Base-by-base conservation (phyloP, 2,797 vertebrate species). In the Pogonophryne albipinna region DNA sequence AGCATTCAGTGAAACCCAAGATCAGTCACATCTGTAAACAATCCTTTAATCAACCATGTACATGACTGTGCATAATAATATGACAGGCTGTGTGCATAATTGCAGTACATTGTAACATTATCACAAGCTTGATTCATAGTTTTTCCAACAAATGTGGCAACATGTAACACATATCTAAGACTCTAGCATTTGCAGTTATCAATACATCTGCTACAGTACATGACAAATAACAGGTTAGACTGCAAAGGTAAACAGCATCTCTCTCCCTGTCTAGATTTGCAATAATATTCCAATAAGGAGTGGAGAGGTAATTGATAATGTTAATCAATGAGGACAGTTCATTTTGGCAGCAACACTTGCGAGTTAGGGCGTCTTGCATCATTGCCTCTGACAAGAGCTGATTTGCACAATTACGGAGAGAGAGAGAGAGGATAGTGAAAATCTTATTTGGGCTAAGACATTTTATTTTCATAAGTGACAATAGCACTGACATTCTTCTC, bases 281-380 rank as follows among this genome's bases (percentile, higher is more conserved):
- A 88, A 78, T 82, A 84, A 80, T 73, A 71, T 83, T 84, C 82
- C 65, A 78, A 70, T 85, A 85, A 86, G 76, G 53, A 80, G 53
- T 46, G 44, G 49, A 50, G 67, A 75, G 66, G 59, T 84, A 86
- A 86, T 91, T 83, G 86, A 84, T 85, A 85, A 85, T 88, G 80
- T 73, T 90, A 85, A 92, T 88, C 76, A 85, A 78, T 71, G 56
- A 76, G 64, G 87, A 79, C 77, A 82, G 75, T 80, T 85, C 52
- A 74, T 84, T 90, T 87, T 90, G 84, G 80, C 81, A 88, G 83
- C 64, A 66, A 78, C 20, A 60, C 78, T 75, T 47, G 61, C 4
- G 47, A 64, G 68, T 85, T 86, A 52, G 82, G 65, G 68, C 57
- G 51, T 77, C 72, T 80, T 79, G 77, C 73, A 85, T 88, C 77